Evolutionary conservation across 2,888 invertebrate species (phyloP).

Genomic region (Trilocha varians): DNA sequence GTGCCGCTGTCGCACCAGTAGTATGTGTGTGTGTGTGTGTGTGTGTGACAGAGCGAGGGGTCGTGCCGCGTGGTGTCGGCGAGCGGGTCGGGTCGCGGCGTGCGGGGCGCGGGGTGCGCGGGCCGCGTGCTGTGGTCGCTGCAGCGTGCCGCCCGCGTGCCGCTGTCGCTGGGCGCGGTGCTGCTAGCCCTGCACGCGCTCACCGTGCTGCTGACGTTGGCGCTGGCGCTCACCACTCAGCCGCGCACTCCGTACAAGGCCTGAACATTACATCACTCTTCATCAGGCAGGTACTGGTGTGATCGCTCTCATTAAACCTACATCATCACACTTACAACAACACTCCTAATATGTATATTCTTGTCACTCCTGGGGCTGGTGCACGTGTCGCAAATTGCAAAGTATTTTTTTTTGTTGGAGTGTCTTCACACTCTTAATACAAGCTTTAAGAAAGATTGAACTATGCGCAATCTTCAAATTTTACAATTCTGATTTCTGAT

Average conservation of each 20-base stretch:
- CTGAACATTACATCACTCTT: constrained; percentile 15
- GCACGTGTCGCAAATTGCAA: too few species aligned
- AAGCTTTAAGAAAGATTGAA: too few species aligned
- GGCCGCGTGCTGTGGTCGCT: constrained; percentile 36
- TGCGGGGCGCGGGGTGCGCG: constrained; percentile 40
- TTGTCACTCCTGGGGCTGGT: too few species aligned
- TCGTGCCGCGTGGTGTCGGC: constrained; percentile 12
- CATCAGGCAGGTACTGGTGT: too few species aligned
- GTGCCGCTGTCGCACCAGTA: constrained; percentile 41
- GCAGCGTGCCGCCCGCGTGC: constrained; percentile 26
- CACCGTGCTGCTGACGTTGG: constrained; percentile 49
- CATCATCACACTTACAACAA: too few species aligned
- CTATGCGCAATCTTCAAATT: too few species aligned
- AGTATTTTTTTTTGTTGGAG: too few species aligned
- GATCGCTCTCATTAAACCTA: too few species aligned
- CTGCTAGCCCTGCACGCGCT: constrained; percentile 46
- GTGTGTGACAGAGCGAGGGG: not conserved
- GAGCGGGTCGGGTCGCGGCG: constrained; percentile 15
- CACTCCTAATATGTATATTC: too few species aligned
- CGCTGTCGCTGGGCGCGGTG: constrained; percentile 40
- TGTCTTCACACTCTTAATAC: too few species aligned
- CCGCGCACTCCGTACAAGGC: constrained; percentile 44
- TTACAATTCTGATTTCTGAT: too few species aligned
- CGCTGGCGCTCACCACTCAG: constrained; percentile 47
- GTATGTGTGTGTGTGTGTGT: too few species aligned